Conservation (phyloP, 2,113 vertebrate genomes). For the Paratilapia polleni region DNA sequence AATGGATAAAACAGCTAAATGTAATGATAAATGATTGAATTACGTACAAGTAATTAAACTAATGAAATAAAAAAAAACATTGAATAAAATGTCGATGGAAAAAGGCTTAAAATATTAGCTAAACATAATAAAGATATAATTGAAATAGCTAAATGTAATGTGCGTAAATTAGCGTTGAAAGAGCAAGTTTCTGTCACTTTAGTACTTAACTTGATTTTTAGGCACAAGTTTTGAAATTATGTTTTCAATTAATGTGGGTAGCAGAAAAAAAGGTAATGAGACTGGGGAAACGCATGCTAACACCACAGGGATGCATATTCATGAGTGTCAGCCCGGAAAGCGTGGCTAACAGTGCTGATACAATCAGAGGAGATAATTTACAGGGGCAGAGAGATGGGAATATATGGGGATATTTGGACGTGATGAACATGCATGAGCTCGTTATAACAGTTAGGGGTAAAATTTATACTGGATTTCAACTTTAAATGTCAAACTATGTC, state of each 20-base stretch:
- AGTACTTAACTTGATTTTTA: conserved; percentile 2
- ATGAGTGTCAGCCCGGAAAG: conserved; percentile 37
- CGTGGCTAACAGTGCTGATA: conserved; percentile 28
- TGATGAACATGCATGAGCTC: conserved; percentile 62
- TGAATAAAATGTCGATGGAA: background rate
- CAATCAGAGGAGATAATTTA: conserved; percentile 45
- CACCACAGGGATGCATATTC: conserved; percentile 45
- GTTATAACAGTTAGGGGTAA: conserved; percentile 28
- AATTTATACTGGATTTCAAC: conserved; percentile 38
- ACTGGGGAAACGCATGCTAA: conserved; percentile 15
- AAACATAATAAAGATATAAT: background rate
- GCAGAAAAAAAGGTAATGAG: background rate
- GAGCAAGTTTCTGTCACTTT: background rate
- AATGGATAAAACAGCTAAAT: too few species aligned
- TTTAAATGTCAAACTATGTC: conserved; percentile 54
- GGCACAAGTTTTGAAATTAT: background rate
- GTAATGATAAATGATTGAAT: background rate
- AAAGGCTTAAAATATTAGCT: background rate
- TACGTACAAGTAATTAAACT: background rate
- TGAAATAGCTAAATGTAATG: background rate
- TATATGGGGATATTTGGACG: conserved; percentile 28
- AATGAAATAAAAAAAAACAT: background rate
- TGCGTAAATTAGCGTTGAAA: background rate
- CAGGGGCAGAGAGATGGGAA: conserved; percentile 36
- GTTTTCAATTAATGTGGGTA: background rate